Base-by-base conservation (phyloP, 2,888 invertebrate genomes). In the Pheosia tremula region DNA sequence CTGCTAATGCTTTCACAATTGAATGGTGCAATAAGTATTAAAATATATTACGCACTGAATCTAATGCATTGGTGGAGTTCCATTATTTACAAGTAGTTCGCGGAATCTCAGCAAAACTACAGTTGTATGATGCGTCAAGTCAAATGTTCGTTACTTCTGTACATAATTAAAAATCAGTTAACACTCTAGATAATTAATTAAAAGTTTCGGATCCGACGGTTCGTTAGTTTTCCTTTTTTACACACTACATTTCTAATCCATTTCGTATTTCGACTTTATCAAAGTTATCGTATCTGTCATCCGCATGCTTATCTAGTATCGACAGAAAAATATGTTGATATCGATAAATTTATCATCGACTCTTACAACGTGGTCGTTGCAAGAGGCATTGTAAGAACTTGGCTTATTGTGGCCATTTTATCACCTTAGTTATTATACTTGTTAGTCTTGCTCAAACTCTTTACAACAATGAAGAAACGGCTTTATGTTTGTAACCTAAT, bases 121-220 rank as follows among this genome's bases (percentile, higher is more conserved):
- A n/a, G 3, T n/a, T 11, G 4, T 45, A 9, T 45, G 43, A 45
- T 4, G 3, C 43, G 57, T 56, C 62, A 36, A 41, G 24, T 24
- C 24, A 50, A 50, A 36, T 60, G 52, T 57, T 53, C 61, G 54
- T 64, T 7, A 38, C 56, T 60, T 60, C 66, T 69, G 71, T 74
- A 77, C 64, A 60, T 43, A 63, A 62, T 67, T 67, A 62, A 64
- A 69, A 74, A 77, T 74, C 68, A 49, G 66, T 71, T 79, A 77
- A 79, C 71, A 66, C 60, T 70, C 68, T 64, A 59, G 74, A 72
- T 76, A 78, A 83, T 86, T 83, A 83, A 5, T 7, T 41, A 41
- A 8, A 80, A 80, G 86, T 83, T 86, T 74, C 75, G 13, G 4
- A 74, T 70, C 79, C 77, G 77, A 73, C 74, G 78, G 75, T 74